Percentiles rank a stretch among this genome's conserved stretches.
These are phyloP conservation scores for Erebia ligea DNA, from an alignment of 2,888 invertebrate genomes.

Conservation along the genomic window DNA sequence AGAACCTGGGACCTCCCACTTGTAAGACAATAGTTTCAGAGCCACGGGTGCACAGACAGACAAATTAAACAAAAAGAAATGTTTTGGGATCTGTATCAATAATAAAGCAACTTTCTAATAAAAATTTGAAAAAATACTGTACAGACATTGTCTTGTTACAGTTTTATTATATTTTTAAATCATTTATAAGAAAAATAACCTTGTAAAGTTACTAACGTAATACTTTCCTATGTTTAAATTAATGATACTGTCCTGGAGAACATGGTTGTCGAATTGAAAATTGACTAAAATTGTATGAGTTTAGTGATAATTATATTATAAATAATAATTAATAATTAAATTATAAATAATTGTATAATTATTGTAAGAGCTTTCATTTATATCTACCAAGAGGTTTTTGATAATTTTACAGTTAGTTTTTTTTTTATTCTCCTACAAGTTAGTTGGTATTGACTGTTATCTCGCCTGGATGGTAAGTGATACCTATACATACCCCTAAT, in stretches of 20 bases:
- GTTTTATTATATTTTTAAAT: neutral
- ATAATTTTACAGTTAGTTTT: neutral
- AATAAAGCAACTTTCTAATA: too few relatives aligned
- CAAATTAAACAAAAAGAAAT: too few relatives aligned
- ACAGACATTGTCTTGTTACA: neutral
- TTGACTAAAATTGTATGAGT: neutral
- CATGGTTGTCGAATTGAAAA: constrained; percentile 14
- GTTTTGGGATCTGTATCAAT: too few relatives aligned
- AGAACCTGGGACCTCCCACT: too few relatives aligned
- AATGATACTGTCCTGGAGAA: constrained; percentile 9
- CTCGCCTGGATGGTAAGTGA: too few relatives aligned
- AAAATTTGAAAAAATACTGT: too few relatives aligned
- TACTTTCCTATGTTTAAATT: neutral
- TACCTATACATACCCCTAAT: too few relatives aligned
- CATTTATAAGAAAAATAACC: neutral
- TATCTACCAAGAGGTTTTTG: neutral
- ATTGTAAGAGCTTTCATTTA: neutral
- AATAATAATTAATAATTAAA: neutral
- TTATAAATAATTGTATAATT: neutral
- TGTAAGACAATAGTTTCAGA: too few relatives aligned
- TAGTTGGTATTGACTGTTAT: too few relatives aligned
- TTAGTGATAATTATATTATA: neutral
- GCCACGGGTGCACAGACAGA: too few relatives aligned
- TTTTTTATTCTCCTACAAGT: neutral
- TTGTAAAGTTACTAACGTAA: neutral